Base-by-base conservation (phyloP, 2,888 invertebrate species). In the Drymonia ruficornis region DNA sequence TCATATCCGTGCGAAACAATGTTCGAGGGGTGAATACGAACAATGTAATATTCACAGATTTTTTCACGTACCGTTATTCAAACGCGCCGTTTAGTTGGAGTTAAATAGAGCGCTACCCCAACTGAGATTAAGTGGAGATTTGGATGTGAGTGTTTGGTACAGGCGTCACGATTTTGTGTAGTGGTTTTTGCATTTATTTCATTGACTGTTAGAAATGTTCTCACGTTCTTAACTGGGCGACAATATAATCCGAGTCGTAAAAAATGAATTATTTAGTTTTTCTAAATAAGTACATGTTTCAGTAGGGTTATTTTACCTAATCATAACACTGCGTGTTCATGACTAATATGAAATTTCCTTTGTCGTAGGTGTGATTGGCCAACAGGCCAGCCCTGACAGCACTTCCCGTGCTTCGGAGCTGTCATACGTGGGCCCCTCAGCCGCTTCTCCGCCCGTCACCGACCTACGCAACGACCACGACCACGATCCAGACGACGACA, bases 351-450 rank as follows among this genome's bases (percentile, higher is more conserved):
- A 31, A 49, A n/a, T 74, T 63, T 77, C 46, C 63, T 68, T 87
- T 81, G 78, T 81, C 65, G n/a, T 71, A 91, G 92, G 92, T 79
- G 72, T 84, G 28, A 68, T 90, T 61, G 96, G 96, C 38, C 96
- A 96, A 77, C 95, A 96, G 83, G 95, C 96, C 13, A 96, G 96
- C 74, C 97, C 97, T 0, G 97, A 97, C 80, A 97, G 97, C 73
- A 97, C 97, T 12, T 97, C 97, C 48, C 96, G 97, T 2, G 96
- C 96, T n/a, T 96, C 96, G 0, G 96, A 96, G 72, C 86, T 96
- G 0, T 95, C 95, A 0, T 94, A 94, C 69, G 87, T 86, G 61
- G 94, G 87, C 0, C 85, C 81, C 6, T 84, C 91, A 40, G 86
- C 86, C 11, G 69, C 84, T 0, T 89, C 91, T 0, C 91, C 91